A percentile compares a stretch with the other conserved stretches of the same genome.
phyloP scores from a whole-genome alignment of 2,797 vertebrate species.

The Mycteria americana region DNA sequence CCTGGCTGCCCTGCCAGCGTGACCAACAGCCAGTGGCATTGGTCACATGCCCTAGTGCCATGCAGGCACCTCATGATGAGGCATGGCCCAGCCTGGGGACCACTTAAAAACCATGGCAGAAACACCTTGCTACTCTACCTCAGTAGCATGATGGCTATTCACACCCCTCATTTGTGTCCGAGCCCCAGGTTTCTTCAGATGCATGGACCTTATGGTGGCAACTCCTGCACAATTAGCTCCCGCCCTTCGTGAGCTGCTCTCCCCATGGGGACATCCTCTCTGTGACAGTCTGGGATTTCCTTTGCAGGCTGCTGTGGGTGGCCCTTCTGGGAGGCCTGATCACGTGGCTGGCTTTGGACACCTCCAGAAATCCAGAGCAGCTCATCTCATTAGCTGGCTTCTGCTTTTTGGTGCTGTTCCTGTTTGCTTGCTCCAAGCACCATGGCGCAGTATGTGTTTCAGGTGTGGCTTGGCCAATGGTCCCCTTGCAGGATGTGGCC shows the following conservation, averaged over 20 bases:
- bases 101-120: neutral
- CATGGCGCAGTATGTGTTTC: slow-evolving; percentile 79
- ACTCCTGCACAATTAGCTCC: neutral
- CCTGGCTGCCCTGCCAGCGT: neutral
- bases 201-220: neutral
- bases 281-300: neutral
- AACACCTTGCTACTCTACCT: neutral
- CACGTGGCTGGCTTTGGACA: slow-evolving; percentile 86
- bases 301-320: slow-evolving; percentile 80
- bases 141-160: neutral
- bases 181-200: neutral
- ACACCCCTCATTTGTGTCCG: rapidly evolving
- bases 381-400: slow-evolving; percentile 90
- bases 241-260: neutral
- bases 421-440: slow-evolving; percentile 87
- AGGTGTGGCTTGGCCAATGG: neutral
- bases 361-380: slow-evolving; percentile 80
- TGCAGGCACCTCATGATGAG: neutral
- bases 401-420: slow-evolving; percentile 79
- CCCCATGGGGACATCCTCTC: neutral
- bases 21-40: neutral
- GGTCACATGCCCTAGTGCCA: neutral
- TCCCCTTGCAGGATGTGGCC: neutral
- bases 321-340: slow-evolving; percentile 77
- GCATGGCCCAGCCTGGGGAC: neutral